Base-by-base conservation (phyloP, 2,797 vertebrate species). In the Muraenolepis orangiensis region DNA sequence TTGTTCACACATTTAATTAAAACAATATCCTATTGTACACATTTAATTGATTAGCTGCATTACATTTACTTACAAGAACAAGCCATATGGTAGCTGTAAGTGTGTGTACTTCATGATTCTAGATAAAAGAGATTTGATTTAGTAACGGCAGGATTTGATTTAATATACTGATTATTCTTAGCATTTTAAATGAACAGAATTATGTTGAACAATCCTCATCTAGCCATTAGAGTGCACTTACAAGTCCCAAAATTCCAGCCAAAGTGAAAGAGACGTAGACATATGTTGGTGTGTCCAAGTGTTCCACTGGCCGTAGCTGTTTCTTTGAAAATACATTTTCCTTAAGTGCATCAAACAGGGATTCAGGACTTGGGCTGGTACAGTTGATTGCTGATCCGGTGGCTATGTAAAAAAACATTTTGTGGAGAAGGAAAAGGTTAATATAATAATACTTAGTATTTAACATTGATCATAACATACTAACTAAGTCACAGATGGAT, bases 191-290 rank as follows among this genome's bases (percentile, higher is more conserved):
- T 64, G n/a, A 64, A 26, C 57, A 26, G 8, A 64, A 64, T 26
- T 31, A n/a, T 57, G 6, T 67, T 67, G 4, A 29, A 67, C 3
- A 51, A 51, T 31, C 26, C n/a, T n/a, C 18, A 31, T 31, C 10
- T 20, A 29, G 30, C 6, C 29, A 67, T 31, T 30, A 16, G 3
- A n/a, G 18, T 46, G 31, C 32, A 87, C 87, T 86, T 76, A 90
- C 87, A 85, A 90, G 79, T 80, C 81, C 84, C 75, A 88, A 0
- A 69, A 89, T 76, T 64, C 77, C 88, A 46, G 81, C 75, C 70
- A 90, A 51, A 3, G 74, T 85, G 68, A 91, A 29, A 3, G 4
- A 0, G n/a, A 88, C 7, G 6, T 32, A 67, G 32, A 90, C 1
- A 32, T 82, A 70, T 1, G 68, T 0, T 71, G 84, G 10, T 0